Evolutionary conservation across 2,888 invertebrate genomes (phyloP), one percentile per base, ranked within the genome.

Genomic region (Rhagium mordax): DNA sequence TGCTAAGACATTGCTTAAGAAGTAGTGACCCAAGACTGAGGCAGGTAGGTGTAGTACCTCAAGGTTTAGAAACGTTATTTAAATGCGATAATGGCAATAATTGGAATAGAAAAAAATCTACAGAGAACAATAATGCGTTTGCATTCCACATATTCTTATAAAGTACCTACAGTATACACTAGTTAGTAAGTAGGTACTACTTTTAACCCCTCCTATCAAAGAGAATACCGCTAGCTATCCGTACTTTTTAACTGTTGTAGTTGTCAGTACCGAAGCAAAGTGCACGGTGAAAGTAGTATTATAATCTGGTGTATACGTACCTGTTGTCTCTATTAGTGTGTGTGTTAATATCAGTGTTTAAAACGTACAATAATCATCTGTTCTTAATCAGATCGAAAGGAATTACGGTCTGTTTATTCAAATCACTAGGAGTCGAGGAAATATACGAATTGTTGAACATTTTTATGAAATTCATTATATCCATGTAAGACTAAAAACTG

Each of bases 201-300:
- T 69, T 68, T 62, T 61, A 67, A 66, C 78, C 79, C 76, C 77
- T 69, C 76, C 70, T 70, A 74, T 47, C 64, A 70, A 75, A 72
- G 76, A 76, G 79, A 78, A 81, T 81, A 83, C 84, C 84, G 84
- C 84, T 84, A 84, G 81, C 79, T 83, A 79, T 83, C 80, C 78
- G 81, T 81, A 83, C 82, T 84, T 83, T 84, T 84, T 83, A 84
- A 83, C 83, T 83, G 84, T 82, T 78, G 79, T 75, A 74, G 76
- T 78, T 78, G 81, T 79, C 81, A 84, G 84, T 84, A 79, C 79
- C 77, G 60, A 79, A 78, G 78, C 77, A 78, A 80, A 77, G 78
- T 79, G 79, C 75, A 76, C 77, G 81, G 81, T 81, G 83, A 84
- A 84, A 83, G 83, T 82, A 78, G 79, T 74, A 78, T 74, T 68